phyloP scores from a whole-genome alignment of 2,888 invertebrate species.

The Ametastegia equiseti region DNA sequence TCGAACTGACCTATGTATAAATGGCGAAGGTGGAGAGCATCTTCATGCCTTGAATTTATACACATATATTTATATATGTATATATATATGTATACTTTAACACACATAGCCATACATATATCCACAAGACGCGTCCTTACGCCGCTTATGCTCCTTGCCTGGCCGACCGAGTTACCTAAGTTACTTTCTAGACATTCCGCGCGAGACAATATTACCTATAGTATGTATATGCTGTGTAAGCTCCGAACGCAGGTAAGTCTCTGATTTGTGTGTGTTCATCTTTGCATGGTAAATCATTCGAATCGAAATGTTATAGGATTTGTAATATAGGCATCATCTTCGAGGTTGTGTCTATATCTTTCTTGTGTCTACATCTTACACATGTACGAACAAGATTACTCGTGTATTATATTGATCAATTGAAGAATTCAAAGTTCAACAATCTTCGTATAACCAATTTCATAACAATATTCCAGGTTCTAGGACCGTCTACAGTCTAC shows the following conservation, averaged over 20 bases:
- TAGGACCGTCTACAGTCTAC: too few species aligned
- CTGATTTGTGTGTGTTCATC: background rate
- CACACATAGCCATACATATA: slow-evolving; percentile 1
- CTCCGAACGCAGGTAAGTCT: background rate
- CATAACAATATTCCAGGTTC: too few species aligned
- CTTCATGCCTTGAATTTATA: slow-evolving; percentile 19
- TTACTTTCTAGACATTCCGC: slow-evolving; percentile 74
- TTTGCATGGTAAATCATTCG: slow-evolving; percentile 11
- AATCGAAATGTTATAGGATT: slow-evolving; percentile 18
- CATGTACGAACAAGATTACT: too few species aligned
- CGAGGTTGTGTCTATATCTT: too few species aligned
- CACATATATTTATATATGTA: background rate
- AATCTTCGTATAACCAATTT: too few species aligned
- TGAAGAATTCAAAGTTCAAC: too few species aligned
- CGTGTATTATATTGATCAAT: too few species aligned
- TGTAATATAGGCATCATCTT: background rate
- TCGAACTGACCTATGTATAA: slow-evolving; percentile 34
- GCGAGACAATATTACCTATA: slow-evolving; percentile 66
- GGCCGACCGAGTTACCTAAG: slow-evolving; percentile 67
- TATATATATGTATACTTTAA: background rate
- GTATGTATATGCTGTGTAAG: background rate
- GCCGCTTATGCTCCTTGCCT: slow-evolving; percentile 16
- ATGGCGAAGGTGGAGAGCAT: slow-evolving; percentile 31
- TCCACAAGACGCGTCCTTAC: slow-evolving; percentile 28
- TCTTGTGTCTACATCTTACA: too few species aligned